A percentile compares a stretch with the other conserved stretches of the same genome.
These are phyloP conservation scores for Callyntrura guangdongensis DNA, from an alignment of 2,888 invertebrate species.

Conservation along the genomic window DNA sequence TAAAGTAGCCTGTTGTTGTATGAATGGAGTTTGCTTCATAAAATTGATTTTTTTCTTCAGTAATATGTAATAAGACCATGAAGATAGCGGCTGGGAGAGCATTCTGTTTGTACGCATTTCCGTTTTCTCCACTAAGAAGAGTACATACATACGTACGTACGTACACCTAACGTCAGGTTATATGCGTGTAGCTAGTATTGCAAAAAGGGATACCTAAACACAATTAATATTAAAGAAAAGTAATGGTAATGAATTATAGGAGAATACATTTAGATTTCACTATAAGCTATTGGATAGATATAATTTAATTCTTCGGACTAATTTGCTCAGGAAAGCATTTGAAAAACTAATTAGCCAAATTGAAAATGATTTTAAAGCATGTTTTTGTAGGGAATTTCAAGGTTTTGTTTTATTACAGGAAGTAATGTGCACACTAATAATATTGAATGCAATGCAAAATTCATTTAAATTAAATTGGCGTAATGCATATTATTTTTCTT, in stretches of 20 bases:
- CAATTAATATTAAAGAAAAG: no score
- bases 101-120: neutral
- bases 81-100: neutral
- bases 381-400: slow-evolving; percentile 14
- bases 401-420: slow-evolving; percentile 56
- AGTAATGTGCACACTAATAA: slow-evolving; percentile 1
- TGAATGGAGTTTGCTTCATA: neutral
- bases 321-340: neutral
- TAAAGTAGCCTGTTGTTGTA: neutral
- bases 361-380: slow-evolving; percentile 1
- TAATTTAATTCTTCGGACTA: neutral
- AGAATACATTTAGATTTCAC: neutral
- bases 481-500: no score
- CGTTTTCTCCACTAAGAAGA: neutral
- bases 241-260: no score
- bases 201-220: no score
- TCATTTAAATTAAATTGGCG: no score
- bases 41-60: slow-evolving; percentile 7
- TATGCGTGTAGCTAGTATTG: no score
- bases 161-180: no score
- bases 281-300: no score
- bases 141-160: neutral
- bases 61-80: neutral
- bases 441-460: neutral
- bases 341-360: slow-evolving; percentile 28